A percentile compares a stretch with the other conserved stretches of the same genome.
phyloP scores from a whole-genome alignment of 2,797 vertebrate species.

The Lacerta bilineata region DNA sequence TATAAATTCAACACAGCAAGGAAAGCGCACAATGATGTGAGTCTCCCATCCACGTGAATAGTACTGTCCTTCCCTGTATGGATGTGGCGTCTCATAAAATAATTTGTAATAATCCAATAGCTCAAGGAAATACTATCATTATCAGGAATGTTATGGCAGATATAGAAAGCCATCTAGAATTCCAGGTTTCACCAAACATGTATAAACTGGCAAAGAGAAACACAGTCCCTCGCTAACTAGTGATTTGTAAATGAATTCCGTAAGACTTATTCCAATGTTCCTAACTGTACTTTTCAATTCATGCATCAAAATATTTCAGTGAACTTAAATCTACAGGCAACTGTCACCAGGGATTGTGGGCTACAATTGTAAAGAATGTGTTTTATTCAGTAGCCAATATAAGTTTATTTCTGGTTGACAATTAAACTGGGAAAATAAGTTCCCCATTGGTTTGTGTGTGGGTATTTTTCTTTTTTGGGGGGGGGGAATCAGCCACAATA shows the following conservation, averaged over 20 bases:
- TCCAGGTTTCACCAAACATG: neutral
- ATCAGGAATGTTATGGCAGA: neutral
- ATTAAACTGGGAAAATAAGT: neutral
- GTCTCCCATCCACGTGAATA: neutral
- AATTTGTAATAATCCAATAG: neutral
- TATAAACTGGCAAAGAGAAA: neutral
- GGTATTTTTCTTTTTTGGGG: no score
- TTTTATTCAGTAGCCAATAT: neutral
- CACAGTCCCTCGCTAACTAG: neutral
- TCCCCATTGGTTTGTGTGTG: neutral
- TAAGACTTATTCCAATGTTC: neutral
- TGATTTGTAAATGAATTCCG: neutral
- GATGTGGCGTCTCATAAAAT: neutral
- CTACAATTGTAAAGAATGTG: neutral
- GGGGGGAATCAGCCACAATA: neutral
- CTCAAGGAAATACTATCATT: neutral
- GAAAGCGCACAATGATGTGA: neutral
- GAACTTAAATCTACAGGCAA: neutral
- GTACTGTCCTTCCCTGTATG: neutral
- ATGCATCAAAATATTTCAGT: constrained; percentile 12
- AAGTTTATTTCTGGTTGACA: neutral
- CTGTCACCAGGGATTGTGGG: neutral
- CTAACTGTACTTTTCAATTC: constrained; percentile 7
- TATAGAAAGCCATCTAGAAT: neutral
- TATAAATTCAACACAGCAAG: neutral